A percentile compares a stretch with the other conserved stretches of the same genome.
phyloP scores from a whole-genome alignment of 2,113 vertebrate species.

The Pteronura brasiliensis region DNA sequence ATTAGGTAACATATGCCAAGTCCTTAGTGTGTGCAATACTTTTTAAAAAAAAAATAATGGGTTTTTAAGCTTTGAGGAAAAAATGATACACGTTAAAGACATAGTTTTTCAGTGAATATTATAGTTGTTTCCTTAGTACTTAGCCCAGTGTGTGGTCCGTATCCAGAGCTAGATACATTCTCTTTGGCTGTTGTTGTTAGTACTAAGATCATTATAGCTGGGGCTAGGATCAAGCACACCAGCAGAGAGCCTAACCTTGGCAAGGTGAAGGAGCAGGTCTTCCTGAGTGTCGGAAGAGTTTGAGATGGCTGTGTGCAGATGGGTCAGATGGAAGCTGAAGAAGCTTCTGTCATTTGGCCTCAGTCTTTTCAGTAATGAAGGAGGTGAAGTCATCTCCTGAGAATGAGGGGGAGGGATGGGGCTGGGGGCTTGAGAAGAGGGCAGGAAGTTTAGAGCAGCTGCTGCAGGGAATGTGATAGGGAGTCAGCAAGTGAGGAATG shows the following conservation, averaged over 20 bases:
- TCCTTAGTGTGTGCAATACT: background rate
- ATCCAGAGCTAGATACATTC: background rate
- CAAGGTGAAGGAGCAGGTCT: conserved; percentile 33
- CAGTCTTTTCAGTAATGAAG: conserved; percentile 61
- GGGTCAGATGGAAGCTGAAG: conserved; percentile 27
- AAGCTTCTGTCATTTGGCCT: conserved; percentile 40
- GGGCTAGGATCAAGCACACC: background rate
- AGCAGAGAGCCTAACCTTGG: conserved; percentile 20
- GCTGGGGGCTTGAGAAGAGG: conserved; percentile 63
- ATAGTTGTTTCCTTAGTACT: background rate
- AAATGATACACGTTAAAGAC: background rate
- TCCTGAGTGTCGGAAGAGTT: conserved; percentile 12
- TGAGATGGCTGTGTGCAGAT: conserved; percentile 19
- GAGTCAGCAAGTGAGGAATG: conserved; percentile 68
- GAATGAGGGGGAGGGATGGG: conserved; percentile 53
- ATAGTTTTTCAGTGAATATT: background rate
- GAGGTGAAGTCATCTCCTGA: conserved; percentile 74
- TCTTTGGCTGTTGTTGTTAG: background rate
- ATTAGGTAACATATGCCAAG: background rate
- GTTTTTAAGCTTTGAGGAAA: background rate
- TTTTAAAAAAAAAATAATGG: background rate
- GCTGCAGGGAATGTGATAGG: conserved; percentile 75
- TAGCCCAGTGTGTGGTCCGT: background rate
- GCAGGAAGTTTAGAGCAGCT: conserved; percentile 74
- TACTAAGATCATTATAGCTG: conserved; percentile 17